Evolutionary conservation across 2,797 vertebrate species (phyloP), one percentile per base, ranked within the genome.

Genomic region (Dendrocincla fuliginosa): DNA sequence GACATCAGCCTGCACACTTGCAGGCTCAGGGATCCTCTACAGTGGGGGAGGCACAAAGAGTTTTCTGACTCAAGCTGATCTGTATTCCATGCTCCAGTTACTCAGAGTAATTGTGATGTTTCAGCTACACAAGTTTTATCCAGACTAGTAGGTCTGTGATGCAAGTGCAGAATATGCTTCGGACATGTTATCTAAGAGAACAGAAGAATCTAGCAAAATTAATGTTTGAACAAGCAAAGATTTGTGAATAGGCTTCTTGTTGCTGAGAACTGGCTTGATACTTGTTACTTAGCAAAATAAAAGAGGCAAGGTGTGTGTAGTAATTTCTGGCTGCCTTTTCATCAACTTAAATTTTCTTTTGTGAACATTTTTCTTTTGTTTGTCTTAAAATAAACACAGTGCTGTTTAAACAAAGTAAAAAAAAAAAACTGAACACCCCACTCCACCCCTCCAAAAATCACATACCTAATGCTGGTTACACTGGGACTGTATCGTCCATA

Each of bases 1-100:
- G 96, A 96, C 96, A 97, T 96, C 96, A 97, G 89, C 87, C 90
- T 60, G 77, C 67, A 90, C 83, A 37, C 92, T 91, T 75, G 83
- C 89, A 93, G 71, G 76, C 96, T 87, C 89, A 61, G 73, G 46
- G 97, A 97, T 93, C 88, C 70, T 74, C 92, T 90, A 2, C 83
- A 75, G 60, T 60, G 80, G 87, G 92, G 90, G 95, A 96, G 88
- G 94, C 78, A 95, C 95, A 96, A 96, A 96, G 97, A 87, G 60
- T 69, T 87, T 94, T 93, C 84, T 95, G 89, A 94, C 95, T 94
- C 91, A 91, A 88, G 94, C 76, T 89, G 65, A 79, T 86, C 96
- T 93, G 67, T 93, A 90, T 92, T 95, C 96, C 61, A 89, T 11
- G 95, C 71, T 92, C 95, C 89, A 87, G 85, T 95, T 95, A 96